These are phyloP conservation scores for Triplophysa tibetana DNA, from an alignment of 2,113 vertebrate species.

Conservation along the genomic window DNA sequence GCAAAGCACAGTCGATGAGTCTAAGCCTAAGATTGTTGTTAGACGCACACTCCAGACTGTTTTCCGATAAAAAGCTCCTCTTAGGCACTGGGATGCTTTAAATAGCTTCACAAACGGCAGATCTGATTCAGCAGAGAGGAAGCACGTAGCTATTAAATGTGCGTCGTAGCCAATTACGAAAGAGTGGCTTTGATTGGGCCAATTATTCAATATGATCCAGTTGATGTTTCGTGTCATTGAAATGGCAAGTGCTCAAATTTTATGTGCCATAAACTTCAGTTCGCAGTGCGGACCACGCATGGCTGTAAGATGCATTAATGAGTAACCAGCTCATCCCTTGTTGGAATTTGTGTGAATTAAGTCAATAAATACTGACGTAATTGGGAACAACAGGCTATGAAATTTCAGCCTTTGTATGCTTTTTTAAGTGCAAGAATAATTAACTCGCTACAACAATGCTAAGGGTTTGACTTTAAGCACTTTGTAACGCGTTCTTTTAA, in stretches of 20 bases:
- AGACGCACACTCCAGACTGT: conserved; percentile 21
- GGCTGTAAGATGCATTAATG: background rate
- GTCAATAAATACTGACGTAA: background rate
- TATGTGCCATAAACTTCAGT: background rate
- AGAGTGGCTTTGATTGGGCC: background rate
- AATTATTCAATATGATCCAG: background rate
- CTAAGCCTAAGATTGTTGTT: conserved; percentile 43
- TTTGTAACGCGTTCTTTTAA: too few relatives aligned
- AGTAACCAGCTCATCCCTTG: background rate
- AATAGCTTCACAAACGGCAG: conserved; percentile 18
- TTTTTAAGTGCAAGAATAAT: background rate
- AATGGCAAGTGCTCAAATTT: background rate
- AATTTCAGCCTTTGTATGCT: background rate
- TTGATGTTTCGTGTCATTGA: background rate
- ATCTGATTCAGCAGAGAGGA: conserved; percentile 33
- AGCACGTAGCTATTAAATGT: background rate
- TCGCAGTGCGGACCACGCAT: background rate
- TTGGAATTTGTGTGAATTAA: background rate
- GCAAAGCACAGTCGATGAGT: conserved; percentile 41
- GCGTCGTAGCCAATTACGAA: background rate
- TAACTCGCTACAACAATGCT: background rate
- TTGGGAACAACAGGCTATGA: background rate
- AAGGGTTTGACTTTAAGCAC: too few relatives aligned
- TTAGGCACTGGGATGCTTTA: conserved; percentile 36
- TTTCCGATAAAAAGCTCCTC: conserved; percentile 22